These are phyloP conservation scores for Sitophilus oryzae DNA, from an alignment of 1,140 invertebrate species.

Conservation along the genomic window DNA sequence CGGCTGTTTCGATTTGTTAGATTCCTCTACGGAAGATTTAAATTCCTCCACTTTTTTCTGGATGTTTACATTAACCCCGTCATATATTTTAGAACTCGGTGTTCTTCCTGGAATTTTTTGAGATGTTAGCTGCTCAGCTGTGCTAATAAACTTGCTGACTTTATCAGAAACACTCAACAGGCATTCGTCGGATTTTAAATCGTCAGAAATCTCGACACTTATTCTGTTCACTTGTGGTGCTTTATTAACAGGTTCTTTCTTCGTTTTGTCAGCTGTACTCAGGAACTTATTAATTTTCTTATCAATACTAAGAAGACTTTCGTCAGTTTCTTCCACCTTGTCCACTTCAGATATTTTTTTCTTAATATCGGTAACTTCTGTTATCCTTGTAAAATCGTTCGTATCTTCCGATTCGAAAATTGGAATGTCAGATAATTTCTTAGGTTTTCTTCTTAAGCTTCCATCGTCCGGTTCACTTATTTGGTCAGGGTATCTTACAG, in stretches of 20 bases:
- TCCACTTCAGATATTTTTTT: conserved; percentile 32
- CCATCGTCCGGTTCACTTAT: conserved; percentile 66
- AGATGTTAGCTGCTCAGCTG: conserved; percentile 52
- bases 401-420: conserved; percentile 38
- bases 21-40: conserved; percentile 45
- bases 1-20: conserved; percentile 33
- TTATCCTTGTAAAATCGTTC: conserved; percentile 46
- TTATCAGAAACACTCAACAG: conserved; percentile 60
- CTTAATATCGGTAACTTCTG: conserved; percentile 51
- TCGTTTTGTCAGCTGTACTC: conserved; percentile 53
- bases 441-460: conserved; percentile 42
- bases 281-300: conserved; percentile 60
- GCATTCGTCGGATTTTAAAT: conserved; percentile 55
- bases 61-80: conserved; percentile 3
- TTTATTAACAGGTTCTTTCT: conserved; percentile 35
- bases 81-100: conserved; percentile 32
- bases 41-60: conserved; percentile 51
- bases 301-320: conserved; percentile 57
- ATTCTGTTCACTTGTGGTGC: conserved; percentile 39
- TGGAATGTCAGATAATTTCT: conserved; percentile 45
- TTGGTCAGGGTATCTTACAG: conserved; percentile 59
- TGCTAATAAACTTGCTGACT: conserved; percentile 57
- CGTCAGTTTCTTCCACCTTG: conserved; percentile 47
- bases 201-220: conserved; percentile 43
- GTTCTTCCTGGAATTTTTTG: conserved; percentile 38